These are phyloP conservation scores for Acridotheres tristis DNA, from an alignment of 2,797 vertebrate species.

Conservation along the genomic window DNA sequence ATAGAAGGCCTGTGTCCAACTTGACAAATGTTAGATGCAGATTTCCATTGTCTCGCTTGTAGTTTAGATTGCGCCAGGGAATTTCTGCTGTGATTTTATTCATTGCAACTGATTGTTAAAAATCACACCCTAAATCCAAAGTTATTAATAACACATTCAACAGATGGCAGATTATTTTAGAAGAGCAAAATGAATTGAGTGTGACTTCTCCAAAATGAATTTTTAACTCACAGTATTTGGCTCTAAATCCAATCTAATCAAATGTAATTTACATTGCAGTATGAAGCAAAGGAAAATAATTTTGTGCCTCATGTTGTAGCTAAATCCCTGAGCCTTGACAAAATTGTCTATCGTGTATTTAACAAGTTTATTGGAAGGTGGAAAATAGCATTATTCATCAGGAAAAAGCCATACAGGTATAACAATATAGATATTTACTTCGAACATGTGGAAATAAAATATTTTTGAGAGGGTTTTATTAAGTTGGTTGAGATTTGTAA, in stretches of 20 bases:
- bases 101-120: slow-evolving; percentile 50
- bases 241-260: slow-evolving; percentile 45
- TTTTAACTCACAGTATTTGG: slow-evolving; percentile 37
- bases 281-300: slow-evolving; percentile 42
- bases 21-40: not conserved
- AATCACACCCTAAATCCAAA: slow-evolving; percentile 60
- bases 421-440: not conserved
- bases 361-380: not conserved
- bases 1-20: slow-evolving; percentile 50
- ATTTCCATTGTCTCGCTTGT: slow-evolving; percentile 46
- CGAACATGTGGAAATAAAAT: not conserved
- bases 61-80: slow-evolving; percentile 43
- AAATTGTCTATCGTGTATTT: not conserved
- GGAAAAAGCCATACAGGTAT: not conserved
- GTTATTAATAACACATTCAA: slow-evolving; percentile 55
- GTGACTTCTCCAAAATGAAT: slow-evolving; percentile 48
- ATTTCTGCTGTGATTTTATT: slow-evolving; percentile 51
- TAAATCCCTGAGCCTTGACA: not conserved
- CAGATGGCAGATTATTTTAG: slow-evolving; percentile 65
- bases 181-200: slow-evolving; percentile 55
- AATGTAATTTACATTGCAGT: slow-evolving; percentile 52
- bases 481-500: not conserved
- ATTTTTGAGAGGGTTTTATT: not conserved
- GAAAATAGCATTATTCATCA: not conserved
- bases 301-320: slow-evolving; percentile 5